Evolutionary conservation across 1,140 invertebrate genomes (phyloP), one percentile per base, ranked within the genome.

Genomic region (Pseudomyrmex concolor): DNA sequence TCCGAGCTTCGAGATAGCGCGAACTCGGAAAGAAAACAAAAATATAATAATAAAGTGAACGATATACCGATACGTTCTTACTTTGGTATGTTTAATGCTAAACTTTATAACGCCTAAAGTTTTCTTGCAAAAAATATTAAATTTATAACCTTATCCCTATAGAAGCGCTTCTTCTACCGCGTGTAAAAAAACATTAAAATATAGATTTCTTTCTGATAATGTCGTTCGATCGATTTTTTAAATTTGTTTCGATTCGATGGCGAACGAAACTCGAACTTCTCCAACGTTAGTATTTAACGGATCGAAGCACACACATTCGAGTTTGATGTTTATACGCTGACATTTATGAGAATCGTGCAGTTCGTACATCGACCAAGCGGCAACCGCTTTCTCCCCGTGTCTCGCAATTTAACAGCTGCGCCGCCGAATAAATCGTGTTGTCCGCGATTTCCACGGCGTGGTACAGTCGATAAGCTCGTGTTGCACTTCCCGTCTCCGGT

Each of bases 281-380:
- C 8, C 19, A 7, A 25, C 51, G n/a, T 1, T 45, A 15, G 17
- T 17, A 67, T 66, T 51, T 64, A 77, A 17, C 73, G 25, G 22
- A 64, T 64, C 60, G 45, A 8, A 9, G 25, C 19, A 57, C 51
- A 43, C 19, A 68, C 51, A 43, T 13, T 22, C 74, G 34, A 12
- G 64, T n/a, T 17, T 22, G 76, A 78, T 43, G 64, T 70, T 78
- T 59, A 70, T 48, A 54, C 13, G 51, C 54, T 17, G 64, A 78
- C 76, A 78, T 78, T 78, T 78, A 70, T 70, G 76, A 70, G 51
- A 45, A 70, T 59, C 76, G 76, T 59, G 64, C 67, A 68, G 45
- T 50, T 50, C 51, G 67, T 55, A 55, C 76, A 59, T 59, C 43
- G 64, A 22, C 48, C 19, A n/a, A n/a, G n/a, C n/a, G 43, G 48